phyloP scores from a whole-genome alignment of 2,888 invertebrate species.

The Apantesis nais region DNA sequence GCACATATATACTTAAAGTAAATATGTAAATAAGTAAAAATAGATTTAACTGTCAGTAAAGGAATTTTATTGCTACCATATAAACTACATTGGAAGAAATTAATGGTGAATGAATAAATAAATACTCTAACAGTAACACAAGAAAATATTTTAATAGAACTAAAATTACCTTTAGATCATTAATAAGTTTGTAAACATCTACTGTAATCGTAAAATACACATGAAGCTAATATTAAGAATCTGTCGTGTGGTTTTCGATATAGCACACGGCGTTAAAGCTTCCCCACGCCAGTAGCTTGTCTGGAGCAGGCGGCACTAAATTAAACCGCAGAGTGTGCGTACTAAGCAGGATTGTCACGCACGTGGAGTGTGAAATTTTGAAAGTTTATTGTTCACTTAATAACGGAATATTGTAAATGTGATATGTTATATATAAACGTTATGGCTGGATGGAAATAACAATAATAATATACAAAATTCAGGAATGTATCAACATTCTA shows the following conservation, averaged over 20 bases:
- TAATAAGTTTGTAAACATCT: too few species aligned
- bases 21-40: too few species aligned
- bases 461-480: background rate
- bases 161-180: too few species aligned
- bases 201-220: background rate
- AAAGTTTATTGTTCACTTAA: background rate
- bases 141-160: too few species aligned
- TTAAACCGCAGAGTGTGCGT: conserved; percentile 29
- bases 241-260: background rate
- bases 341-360: background rate
- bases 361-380: conserved; percentile 2
- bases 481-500: background rate
- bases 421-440: background rate
- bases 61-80: too few species aligned
- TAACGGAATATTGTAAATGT: background rate
- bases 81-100: too few species aligned
- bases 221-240: background rate
- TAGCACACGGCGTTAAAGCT: background rate
- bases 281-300: conserved; percentile 4
- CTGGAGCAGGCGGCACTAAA: conserved; percentile 19
- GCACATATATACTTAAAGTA: too few species aligned
- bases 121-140: too few species aligned
- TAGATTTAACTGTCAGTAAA: too few species aligned
- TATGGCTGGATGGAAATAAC: background rate
- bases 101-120: too few species aligned